These are phyloP conservation scores for Pipra filicauda DNA, from an alignment of 2,113 vertebrate species.

Conservation along the genomic window DNA sequence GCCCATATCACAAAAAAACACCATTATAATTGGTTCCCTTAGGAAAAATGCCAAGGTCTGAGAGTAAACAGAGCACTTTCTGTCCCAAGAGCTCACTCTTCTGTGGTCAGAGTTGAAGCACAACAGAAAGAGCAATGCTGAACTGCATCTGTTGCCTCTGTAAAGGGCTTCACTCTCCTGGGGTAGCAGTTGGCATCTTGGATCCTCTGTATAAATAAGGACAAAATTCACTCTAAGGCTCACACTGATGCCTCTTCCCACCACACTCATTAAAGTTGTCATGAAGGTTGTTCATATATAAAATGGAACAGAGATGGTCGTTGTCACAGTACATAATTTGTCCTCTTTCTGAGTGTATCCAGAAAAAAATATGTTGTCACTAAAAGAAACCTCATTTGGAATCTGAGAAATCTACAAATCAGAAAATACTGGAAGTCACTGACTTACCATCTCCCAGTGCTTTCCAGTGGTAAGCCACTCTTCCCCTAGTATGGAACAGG, in stretches of 20 bases:
- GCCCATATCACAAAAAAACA: conserved; percentile 50
- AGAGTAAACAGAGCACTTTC: conserved; percentile 43
- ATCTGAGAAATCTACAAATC: neutral
- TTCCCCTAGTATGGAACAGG: neutral
- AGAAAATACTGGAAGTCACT: neutral
- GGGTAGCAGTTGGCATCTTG: neutral
- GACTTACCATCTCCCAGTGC: neutral
- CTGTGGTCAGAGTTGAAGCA: neutral
- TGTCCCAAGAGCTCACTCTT: conserved; percentile 5
- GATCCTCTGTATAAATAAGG: neutral
- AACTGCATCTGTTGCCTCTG: conserved; percentile 21
- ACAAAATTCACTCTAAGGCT: neutral
- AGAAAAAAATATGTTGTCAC: neutral
- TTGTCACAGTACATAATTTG: neutral
- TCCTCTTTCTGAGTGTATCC: neutral
- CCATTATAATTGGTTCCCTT: conserved; percentile 37
- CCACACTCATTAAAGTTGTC: neutral
- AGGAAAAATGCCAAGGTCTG: conserved; percentile 44
- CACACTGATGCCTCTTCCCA: neutral
- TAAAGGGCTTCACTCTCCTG: neutral
- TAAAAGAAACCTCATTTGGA: neutral
- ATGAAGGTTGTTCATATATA: neutral
- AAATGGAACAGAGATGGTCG: neutral
- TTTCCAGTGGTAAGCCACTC: neutral
- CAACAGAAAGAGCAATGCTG: neutral